Conservation (phyloP, 2,797 vertebrate species). For the Anguilla anguilla region DNA sequence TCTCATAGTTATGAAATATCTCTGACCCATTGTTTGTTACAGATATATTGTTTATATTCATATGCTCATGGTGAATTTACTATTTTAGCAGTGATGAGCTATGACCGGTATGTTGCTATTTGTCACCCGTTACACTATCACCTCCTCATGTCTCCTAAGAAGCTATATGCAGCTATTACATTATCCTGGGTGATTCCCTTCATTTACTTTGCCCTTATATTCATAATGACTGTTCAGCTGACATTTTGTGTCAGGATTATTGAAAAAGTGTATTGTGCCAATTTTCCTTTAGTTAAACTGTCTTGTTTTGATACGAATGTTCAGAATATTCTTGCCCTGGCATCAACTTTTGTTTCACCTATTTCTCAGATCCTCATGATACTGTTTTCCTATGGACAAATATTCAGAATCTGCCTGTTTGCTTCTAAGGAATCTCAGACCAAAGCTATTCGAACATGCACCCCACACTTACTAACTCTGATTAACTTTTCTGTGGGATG, state of each 20-base stretch:
- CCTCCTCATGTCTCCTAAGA: slow-evolving; percentile 50
- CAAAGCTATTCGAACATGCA: slow-evolving; percentile 45
- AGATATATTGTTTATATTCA: slow-evolving; percentile 55
- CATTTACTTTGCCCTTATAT: slow-evolving; percentile 39
- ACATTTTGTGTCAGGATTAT: too few relatives aligned
- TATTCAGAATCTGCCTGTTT: too few relatives aligned
- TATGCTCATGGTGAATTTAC: slow-evolving; percentile 57
- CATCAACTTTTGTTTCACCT: neutral
- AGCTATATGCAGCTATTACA: slow-evolving; percentile 44
- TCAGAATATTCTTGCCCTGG: too few relatives aligned
- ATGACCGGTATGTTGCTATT: slow-evolving; percentile 60
- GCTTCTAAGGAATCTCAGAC: too few relatives aligned
- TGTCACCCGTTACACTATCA: slow-evolving; percentile 57
- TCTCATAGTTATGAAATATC: slow-evolving; percentile 46
- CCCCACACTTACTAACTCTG: slow-evolving; percentile 52
- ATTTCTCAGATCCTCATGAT: neutral
- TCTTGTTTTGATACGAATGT: neutral
- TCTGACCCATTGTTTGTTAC: slow-evolving; percentile 46
- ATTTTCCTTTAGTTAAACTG: neutral
- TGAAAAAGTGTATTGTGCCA: slow-evolving; percentile 52
- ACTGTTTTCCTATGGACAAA: too few relatives aligned
- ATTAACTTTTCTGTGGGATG: slow-evolving; percentile 49
- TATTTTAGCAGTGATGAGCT: slow-evolving; percentile 61
- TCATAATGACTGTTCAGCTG: slow-evolving; percentile 44
- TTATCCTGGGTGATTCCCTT: slow-evolving; percentile 55